A percentile compares a stretch with the other conserved stretches of the same genome.
phyloP scores from a whole-genome alignment of 2,888 invertebrate species.

The Anoplius nigerrimus region DNA sequence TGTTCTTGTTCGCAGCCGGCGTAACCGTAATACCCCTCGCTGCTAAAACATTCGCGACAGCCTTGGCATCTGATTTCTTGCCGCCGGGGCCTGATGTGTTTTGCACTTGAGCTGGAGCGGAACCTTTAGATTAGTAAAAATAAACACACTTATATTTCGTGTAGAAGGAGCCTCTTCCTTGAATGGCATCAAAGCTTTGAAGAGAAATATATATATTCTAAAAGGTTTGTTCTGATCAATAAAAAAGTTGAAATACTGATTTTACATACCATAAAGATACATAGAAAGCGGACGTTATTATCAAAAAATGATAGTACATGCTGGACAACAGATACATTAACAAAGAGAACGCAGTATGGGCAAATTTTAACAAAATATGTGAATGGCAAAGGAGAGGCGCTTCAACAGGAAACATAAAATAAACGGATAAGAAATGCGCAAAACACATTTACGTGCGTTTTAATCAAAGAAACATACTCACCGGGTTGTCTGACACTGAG shows the following conservation, averaged over 20 bases:
- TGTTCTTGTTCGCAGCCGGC: constrained; percentile 78
- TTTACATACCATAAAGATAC: neutral
- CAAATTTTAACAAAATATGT: neutral
- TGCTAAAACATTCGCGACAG: constrained; percentile 86
- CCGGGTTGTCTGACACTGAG: constrained; percentile 78
- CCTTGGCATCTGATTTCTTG: constrained; percentile 83
- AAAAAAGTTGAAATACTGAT: neutral
- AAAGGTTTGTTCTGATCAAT: neutral
- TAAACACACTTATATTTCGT: constrained; percentile 43
- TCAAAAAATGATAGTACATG: too few species aligned
- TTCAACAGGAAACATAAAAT: constrained; percentile 8
- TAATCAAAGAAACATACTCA: constrained; percentile 40
- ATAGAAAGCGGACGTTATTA: neutral
- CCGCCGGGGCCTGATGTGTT: constrained; percentile 59
- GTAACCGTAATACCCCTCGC: constrained; percentile 87
- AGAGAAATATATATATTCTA: neutral
- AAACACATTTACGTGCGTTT: neutral
- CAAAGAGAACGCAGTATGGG: too few species aligned
- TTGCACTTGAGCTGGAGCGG: constrained; percentile 70
- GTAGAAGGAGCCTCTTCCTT: constrained; percentile 52
- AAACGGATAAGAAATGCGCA: constrained; percentile 1
- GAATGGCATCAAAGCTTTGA: constrained; percentile 20
- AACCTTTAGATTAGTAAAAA: constrained; percentile 70
- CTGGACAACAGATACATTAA: too few species aligned
- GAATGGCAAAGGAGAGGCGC: neutral